Evolutionary conservation across 35 echinoderm and acorn worm genomes (phyloP), one percentile per base, ranked within the genome.

Genomic region (Strongylocentrotus purpuratus): DNA sequence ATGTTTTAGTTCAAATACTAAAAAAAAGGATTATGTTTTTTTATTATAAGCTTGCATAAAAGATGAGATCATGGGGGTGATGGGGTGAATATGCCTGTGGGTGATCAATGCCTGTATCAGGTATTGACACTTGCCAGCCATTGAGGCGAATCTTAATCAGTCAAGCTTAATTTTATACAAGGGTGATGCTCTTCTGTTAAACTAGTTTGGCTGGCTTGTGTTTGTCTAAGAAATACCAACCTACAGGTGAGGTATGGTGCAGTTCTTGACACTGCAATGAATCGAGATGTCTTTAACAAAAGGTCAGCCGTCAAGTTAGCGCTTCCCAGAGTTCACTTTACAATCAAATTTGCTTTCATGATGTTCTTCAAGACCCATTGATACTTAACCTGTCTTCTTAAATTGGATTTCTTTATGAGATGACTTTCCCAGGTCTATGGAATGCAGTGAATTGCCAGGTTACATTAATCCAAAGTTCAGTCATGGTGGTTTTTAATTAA

Each of bases 121-220:
- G 65, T 78, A 78, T 78, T 78, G 65, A 78, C 65, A 78, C 65
- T 78, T 28, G 65, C 65, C 25, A 78, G 25, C 65, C 65, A 78
- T 78, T 78, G 65, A 78, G 65, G 65, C 65, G 65, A 78, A 78
- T 78, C 65, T 78, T 78, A 78, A 78, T 78, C 65, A 78, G 65
- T 78, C 65, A 78, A 78, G 65, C 65, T 78, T 78, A 18, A 78
- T 78, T 78, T 78, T 78, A 78, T 78, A 28, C 25, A n/a, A 78
- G 65, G 65, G 22, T 78, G 65, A n/a, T 78, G 65, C 65, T 78
- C 65, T 78, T 78, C 65, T 78, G 65, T n/a, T 78, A 78, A 78
- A 78, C 28, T 78, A 78, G 4, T 78, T 78, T 78, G 28, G 20
- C 65, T 28, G 65, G 65, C 65, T 28, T 78, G 65, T 78, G 65